phyloP scores from a whole-genome alignment of 2,797 vertebrate genomes.

The Rhinoraja longicauda region DNA sequence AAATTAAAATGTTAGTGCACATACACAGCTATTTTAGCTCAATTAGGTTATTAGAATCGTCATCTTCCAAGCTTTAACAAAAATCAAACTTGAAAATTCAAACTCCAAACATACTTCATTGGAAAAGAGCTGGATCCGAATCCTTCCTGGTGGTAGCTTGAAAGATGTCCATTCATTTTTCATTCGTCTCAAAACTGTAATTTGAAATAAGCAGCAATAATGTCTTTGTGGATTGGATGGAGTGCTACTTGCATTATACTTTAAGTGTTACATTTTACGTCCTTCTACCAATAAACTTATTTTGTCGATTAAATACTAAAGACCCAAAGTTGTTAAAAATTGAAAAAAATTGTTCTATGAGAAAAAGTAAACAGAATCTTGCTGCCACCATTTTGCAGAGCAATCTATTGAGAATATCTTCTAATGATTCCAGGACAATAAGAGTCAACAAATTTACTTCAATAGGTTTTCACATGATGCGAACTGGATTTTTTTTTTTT shows the following conservation, averaged over 20 bases:
- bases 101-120: conserved; percentile 58
- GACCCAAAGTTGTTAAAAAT: too few relatives aligned
- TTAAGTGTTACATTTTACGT: not conserved
- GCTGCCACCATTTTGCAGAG: not conserved
- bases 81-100: conserved; percentile 31
- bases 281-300: too few relatives aligned
- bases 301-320: not conserved
- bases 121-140: conserved; percentile 57
- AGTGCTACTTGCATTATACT: not conserved
- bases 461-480: not conserved
- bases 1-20: not conserved
- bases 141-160: conserved; percentile 52
- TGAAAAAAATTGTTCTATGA: too few relatives aligned
- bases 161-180: conserved; percentile 63
- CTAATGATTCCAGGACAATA: not conserved
- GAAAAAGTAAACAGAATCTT: not conserved
- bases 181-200: not conserved
- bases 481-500: not conserved
- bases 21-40: not conserved
- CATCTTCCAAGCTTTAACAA: not conserved
- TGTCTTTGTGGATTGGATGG: not conserved
- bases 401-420: not conserved
- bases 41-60: not conserved
- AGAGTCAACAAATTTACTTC: not conserved
- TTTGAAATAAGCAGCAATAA: conserved; percentile 43